Evolutionary conservation across 2,888 invertebrate species (phyloP).

Genomic region (Galerucella nymphaeae): DNA sequence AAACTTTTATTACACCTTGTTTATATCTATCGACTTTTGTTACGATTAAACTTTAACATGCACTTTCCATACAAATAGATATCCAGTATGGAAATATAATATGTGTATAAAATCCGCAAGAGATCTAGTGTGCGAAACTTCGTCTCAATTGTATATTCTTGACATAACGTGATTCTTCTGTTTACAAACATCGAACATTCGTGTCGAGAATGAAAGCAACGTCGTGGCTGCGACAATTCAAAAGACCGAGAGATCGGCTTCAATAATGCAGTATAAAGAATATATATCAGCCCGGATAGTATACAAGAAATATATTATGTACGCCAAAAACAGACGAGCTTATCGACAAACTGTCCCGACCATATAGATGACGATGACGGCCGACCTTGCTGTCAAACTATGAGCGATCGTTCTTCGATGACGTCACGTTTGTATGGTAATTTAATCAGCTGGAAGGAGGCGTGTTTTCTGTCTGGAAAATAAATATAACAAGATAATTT

Average conservation of each 20-base stretch:
- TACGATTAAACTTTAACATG: neutral
- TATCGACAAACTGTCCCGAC: conserved; percentile 38
- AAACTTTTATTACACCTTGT: neutral
- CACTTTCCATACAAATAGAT: neutral
- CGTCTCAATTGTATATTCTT: conserved; percentile 59
- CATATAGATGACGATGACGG: conserved; percentile 32
- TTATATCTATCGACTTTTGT: neutral
- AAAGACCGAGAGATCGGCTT: conserved; percentile 47
- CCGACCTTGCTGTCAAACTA: conserved; percentile 54
- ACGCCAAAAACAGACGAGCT: conserved; percentile 36
- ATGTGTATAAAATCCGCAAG: conserved; percentile 9
- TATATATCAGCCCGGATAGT: conserved; percentile 33
- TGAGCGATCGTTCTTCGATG: conserved; percentile 50
- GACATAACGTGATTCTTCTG: conserved; percentile 63
- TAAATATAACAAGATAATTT: conserved; percentile 18
- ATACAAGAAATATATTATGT: conserved; percentile 29
- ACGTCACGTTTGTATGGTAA: conserved; percentile 55
- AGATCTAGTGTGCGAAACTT: conserved; percentile 24
- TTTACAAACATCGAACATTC: conserved; percentile 62
- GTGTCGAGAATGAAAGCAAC: conserved; percentile 58
- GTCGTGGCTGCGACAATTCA: conserved; percentile 45
- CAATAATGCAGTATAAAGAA: conserved; percentile 38
- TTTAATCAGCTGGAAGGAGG: conserved; percentile 49
- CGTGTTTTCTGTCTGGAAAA: conserved; percentile 1
- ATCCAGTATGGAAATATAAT: conserved; percentile 18